phyloP scores from a whole-genome alignment of 30 jellyfish, hydroid and myxozoan genomes.

The Aurelia sp. region DNA sequence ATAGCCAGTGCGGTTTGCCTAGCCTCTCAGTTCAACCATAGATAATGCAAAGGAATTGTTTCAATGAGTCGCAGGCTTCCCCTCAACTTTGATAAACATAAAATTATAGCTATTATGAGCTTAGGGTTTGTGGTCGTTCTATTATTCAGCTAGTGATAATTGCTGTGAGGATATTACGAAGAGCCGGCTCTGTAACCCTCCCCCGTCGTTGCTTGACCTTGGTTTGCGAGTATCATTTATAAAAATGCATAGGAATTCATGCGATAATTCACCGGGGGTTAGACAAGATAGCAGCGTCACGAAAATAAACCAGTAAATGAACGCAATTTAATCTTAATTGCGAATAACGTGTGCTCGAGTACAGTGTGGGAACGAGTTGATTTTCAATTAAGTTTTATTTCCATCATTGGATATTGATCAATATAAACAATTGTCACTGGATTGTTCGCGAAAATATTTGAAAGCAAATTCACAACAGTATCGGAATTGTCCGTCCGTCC shows the following conservation, averaged over 20 bases:
- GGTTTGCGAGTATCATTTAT: slow-evolving; percentile 62
- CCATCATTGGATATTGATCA: slow-evolving; percentile 37
- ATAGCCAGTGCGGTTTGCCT: slow-evolving; percentile 74
- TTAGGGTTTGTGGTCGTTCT: slow-evolving; percentile 72
- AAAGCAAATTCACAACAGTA: slow-evolving; percentile 42
- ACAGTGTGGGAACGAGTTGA: slow-evolving; percentile 45
- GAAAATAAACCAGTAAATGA: slow-evolving; percentile 58
- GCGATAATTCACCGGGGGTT: slow-evolving; percentile 72
- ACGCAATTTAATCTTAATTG: slow-evolving; percentile 53
- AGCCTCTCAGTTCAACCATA: slow-evolving; percentile 31
- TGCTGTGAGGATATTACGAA: slow-evolving; percentile 58
- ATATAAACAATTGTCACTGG: slow-evolving; percentile 3
- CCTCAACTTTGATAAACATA: slow-evolving; percentile 76
- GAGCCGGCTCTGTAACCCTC: slow-evolving; percentile 36
- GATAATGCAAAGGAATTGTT: slow-evolving; percentile 46
- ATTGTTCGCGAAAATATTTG: not conserved
- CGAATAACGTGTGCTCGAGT: slow-evolving; percentile 54
- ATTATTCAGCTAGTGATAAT: slow-evolving; percentile 44
- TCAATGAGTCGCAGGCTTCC: slow-evolving; percentile 47
- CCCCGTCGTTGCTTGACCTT: slow-evolving; percentile 69
- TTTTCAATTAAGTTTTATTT: slow-evolving; percentile 13
- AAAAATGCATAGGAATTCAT: slow-evolving; percentile 63
- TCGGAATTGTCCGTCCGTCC: slow-evolving; percentile 6
- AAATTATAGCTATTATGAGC: slow-evolving; percentile 78
- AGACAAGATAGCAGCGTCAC: slow-evolving; percentile 52